Percentiles rank a stretch among this genome's conserved stretches.
Evolutionary conservation across 2,113 vertebrate species (phyloP).

Genomic region (Cavia aperea): DNA sequence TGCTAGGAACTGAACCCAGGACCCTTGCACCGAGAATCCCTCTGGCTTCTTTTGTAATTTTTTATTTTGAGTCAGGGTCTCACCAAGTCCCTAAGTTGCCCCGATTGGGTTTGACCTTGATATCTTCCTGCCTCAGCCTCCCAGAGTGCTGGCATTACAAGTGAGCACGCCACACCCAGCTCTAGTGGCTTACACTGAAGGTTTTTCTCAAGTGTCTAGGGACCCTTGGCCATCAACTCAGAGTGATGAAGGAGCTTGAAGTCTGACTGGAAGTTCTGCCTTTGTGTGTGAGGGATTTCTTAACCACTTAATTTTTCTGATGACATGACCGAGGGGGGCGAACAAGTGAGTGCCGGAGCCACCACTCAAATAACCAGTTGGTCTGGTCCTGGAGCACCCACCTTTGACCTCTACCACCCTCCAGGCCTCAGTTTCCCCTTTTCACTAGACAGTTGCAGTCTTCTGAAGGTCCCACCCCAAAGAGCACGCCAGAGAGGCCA

Average conservation of each 20-base stretch:
- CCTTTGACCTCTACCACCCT: background rate
- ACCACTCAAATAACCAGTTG: background rate
- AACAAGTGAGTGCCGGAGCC: background rate
- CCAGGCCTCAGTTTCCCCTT: slow-evolving; percentile 20
- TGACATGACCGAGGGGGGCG: background rate
- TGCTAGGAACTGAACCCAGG: too few relatives aligned
- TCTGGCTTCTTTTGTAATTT: too few relatives aligned
- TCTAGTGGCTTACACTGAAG: background rate
- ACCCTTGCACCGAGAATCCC: too few relatives aligned
- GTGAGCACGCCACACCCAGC: too few relatives aligned
- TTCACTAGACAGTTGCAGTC: background rate
- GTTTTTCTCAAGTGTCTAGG: background rate
- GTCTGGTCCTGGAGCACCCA: background rate
- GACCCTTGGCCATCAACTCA: background rate
- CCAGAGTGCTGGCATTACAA: too few relatives aligned
- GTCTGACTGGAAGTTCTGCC: background rate
- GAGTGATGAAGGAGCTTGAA: background rate
- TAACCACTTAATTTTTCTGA: background rate
- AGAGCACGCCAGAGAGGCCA: background rate
- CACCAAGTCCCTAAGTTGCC: too few relatives aligned
- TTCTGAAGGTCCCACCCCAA: background rate
- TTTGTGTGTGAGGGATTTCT: background rate
- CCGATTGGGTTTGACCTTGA: too few relatives aligned
- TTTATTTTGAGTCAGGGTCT: too few relatives aligned
- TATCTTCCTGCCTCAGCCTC: too few relatives aligned